Base-by-base conservation (phyloP, 1,140 invertebrate species). In the Drosophila saltans region DNA sequence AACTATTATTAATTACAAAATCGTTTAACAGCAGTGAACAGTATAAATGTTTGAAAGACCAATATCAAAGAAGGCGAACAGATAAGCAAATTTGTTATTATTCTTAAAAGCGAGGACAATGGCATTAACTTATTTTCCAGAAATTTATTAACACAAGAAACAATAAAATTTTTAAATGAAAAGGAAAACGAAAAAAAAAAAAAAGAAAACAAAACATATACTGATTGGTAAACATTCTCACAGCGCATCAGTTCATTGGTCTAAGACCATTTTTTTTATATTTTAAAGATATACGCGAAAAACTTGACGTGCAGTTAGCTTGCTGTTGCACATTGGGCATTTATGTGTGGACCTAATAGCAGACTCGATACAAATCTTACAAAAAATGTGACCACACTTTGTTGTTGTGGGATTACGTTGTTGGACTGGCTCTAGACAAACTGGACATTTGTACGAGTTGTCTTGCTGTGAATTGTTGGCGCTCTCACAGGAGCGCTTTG, bases 331-430 rank as follows among this genome's bases (percentile, higher is more conserved):
- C 11, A 89, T 11, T 0, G 84, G 84, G 10, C 84, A 89, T 11
- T 89, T 89, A 36, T 70, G 71, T 0, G 69, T 52, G 6, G 64
- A 9, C 2, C 36, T 41, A 11, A 80, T 39, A 9, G 72, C 81
- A 16, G 43, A 8, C 21, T 69, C n/a, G 0, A 89, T 75, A 40
- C 84, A 89, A 0, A 1, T 10, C 0, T 67, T 72, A 33, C 84
- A 89, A 11, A 89, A 89, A 11, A 89, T 65, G 24, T 89, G 84
- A 1, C 84, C 84, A 11, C 84, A 89, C 16, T 69, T 72, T 11
- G 84, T 89, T 10, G 86, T 52, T 10, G 57, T 61, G 0, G 85
- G 85, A 1, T 81, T 64, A 3, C 72, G 75, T 0, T 5, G n/a
- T 1, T 36, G 56, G 1, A 72, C 80, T 0, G 24, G 5, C 0